Conservation (phyloP, 2,797 vertebrate genomes). For the Cynodonichthys magdalenae region DNA sequence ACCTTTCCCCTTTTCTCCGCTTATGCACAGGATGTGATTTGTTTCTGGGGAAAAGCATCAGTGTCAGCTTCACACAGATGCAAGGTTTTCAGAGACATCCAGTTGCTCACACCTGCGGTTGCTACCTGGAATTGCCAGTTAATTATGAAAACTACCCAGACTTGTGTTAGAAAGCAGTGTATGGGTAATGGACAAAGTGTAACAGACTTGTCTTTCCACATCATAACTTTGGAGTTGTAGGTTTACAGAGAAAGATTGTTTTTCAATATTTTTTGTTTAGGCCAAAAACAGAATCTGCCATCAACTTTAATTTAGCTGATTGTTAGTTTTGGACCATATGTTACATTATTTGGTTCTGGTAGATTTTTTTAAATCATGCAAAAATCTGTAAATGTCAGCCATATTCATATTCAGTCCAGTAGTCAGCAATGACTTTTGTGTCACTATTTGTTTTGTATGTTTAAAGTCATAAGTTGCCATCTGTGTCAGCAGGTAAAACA, state of each 20-base stretch:
- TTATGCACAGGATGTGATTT: conserved; percentile 7
- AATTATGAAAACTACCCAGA: conserved; percentile 25
- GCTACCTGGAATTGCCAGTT: conserved; percentile 18
- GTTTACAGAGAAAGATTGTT: not conserved
- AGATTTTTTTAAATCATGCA: too few relatives aligned
- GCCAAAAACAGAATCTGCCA: not conserved
- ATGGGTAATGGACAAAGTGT: conserved; percentile 18
- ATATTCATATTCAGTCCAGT: too few relatives aligned
- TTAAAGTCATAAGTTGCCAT: too few relatives aligned
- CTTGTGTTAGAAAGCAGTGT: conserved; percentile 14
- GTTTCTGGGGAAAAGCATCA: conserved; percentile 20
- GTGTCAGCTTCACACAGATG: conserved; percentile 16
- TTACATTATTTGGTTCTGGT: not conserved
- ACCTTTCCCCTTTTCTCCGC: too few relatives aligned
- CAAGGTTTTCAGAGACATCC: conserved; percentile 28
- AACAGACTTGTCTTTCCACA: not conserved
- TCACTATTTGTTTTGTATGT: too few relatives aligned
- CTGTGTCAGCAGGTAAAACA: too few relatives aligned
- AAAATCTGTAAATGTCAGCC: too few relatives aligned
- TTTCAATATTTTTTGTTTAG: not conserved
- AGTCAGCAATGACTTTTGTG: too few relatives aligned
- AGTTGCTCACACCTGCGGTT: conserved; percentile 24
- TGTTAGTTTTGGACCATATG: too few relatives aligned
- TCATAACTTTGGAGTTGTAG: not conserved
- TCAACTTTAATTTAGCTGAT: not conserved